Evolutionary conservation across 2,113 vertebrate species (phyloP), one percentile per base, ranked within the genome.

Genomic region (Gymnogyps californianus): DNA sequence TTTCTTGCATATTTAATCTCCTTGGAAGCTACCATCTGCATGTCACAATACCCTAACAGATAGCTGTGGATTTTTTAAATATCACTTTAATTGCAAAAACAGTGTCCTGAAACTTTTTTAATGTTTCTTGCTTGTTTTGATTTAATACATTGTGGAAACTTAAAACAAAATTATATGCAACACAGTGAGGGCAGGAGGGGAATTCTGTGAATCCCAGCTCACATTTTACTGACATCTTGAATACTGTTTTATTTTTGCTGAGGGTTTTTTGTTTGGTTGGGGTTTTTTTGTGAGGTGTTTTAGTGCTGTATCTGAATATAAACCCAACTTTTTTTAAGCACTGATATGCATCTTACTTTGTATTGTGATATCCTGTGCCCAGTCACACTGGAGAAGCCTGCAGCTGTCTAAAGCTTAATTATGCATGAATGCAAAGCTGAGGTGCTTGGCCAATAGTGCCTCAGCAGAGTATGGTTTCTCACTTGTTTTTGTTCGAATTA

Each of bases 401-500:
- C 97, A 98, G 98, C 98, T 98, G 97, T 97, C 94, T 97, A 96
- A 97, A 97, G 95, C 96, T 98, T 98, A 98, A 98, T 98, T 98
- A 98, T 98, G 96, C 97, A 98, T 98, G 96, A 98, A 98, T 97
- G 97, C 96, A 97, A 98, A 98, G 93, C 96, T 7, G 83, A 98
- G 97, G 97, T 98, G 96, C 97, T 97, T 70, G 71, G 96, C 96
- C 98, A 97, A 97, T 93, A 97, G 87, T 90, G 97, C 87, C 92
- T 97, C 93, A 72, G 95, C 83, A 75, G 69, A 97, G 90, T 81
- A 93, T 91, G 71, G 92, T 85, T 97, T 97, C 97, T 98, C 95
- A 86, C 89, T 98, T 96, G 94, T 82, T 97, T 98, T 98, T 97
- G 83, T 97, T 97, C 89, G 34, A 98, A 97, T 97, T 97, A 97